phyloP scores from a whole-genome alignment of 2,797 vertebrate genomes.

The Girardinus metallicus region DNA sequence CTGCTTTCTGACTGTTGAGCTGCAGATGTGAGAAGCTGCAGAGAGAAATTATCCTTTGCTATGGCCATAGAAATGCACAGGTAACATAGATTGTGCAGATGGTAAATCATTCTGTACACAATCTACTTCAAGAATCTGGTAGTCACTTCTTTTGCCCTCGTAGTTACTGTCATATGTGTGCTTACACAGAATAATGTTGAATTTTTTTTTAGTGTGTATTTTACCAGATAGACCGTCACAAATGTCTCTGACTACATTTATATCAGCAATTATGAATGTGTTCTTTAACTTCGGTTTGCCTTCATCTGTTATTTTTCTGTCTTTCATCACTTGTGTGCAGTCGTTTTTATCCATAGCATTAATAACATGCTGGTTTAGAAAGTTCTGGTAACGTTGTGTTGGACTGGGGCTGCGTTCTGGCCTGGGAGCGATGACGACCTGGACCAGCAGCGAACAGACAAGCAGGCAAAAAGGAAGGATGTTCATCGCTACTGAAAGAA shows the following conservation, averaged over 20 bases:
- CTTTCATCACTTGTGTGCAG: rapidly evolving
- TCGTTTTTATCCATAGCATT: background rate
- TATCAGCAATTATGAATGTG: background rate
- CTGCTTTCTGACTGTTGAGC: background rate
- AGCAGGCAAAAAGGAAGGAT: background rate
- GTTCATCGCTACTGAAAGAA: background rate
- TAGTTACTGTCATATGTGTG: rapidly evolving
- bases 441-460: background rate
- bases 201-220: background rate
- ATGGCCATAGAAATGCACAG: background rate
- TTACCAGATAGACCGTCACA: background rate
- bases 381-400: rapidly evolving
- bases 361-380: background rate
- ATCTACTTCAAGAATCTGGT: background rate
- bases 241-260: background rate
- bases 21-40: background rate
- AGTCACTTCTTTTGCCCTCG: background rate
- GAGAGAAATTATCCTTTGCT: background rate
- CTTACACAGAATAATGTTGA: background rate
- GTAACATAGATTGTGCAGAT: background rate
- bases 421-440: too few relatives aligned
- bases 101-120: background rate
- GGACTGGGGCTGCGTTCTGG: too few relatives aligned
- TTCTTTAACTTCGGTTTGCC: rapidly evolving
- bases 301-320: rapidly evolving